phyloP scores from a whole-genome alignment of 1,140 invertebrate genomes.

The Musca domestica region DNA sequence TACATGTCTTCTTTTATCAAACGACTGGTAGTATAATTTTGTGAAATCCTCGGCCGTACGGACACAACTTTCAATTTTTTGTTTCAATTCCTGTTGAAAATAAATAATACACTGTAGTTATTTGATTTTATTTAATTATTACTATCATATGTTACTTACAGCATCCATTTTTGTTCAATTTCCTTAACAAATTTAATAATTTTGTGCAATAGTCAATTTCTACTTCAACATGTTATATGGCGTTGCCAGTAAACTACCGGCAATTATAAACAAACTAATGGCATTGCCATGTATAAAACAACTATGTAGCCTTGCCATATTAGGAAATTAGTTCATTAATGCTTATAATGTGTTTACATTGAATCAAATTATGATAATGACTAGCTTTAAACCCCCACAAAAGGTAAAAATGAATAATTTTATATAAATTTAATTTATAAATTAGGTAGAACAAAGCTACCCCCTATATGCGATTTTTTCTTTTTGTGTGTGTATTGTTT shows the following conservation, averaged over 20 bases:
- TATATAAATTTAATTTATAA: too few species aligned
- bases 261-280: not conserved
- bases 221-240: slow-evolving; percentile 3
- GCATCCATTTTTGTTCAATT: slow-evolving; percentile 20
- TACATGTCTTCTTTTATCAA: slow-evolving; percentile 79
- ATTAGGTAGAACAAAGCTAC: too few species aligned
- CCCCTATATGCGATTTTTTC: too few species aligned
- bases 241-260: not conserved
- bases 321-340: too few species aligned
- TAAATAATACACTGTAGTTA: not conserved
- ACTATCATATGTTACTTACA: slow-evolving; percentile 17
- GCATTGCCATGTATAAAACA: too few species aligned
- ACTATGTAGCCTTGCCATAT: too few species aligned
- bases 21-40: slow-evolving; percentile 76
- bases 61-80: slow-evolving; percentile 71
- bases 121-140: not conserved
- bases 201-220: not conserved
- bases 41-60: slow-evolving; percentile 78
- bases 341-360: too few species aligned
- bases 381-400: too few species aligned
- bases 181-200: not conserved
- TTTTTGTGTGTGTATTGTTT: too few species aligned
- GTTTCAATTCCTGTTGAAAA: slow-evolving; percentile 32
- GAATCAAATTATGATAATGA: too few species aligned
- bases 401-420: too few species aligned